Evolutionary conservation across 2,888 invertebrate species (phyloP), one percentile per base, ranked within the genome.

Genomic region (Digitonthophagus gazella): DNA sequence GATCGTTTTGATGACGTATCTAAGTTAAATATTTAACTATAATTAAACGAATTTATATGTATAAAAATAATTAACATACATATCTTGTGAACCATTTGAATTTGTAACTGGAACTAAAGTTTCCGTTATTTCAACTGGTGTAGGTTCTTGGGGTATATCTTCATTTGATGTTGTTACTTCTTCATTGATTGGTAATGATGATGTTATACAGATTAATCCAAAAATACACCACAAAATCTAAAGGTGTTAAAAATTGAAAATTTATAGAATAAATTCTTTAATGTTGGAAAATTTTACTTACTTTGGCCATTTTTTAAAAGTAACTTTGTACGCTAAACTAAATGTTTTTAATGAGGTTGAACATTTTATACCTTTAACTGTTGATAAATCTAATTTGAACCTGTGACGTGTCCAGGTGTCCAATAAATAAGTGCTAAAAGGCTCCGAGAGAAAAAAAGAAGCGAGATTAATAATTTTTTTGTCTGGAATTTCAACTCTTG

Each of bases 1-100:
- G 3, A 87, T 82, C 0, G 87, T 86, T 75, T 84, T 86, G 68
- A 88, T 85, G 11, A 88, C 84, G 72, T 86, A 87, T 71, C 87
- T 88, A 71, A 4, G 76, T 76, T 15, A 22, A 54, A 18, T 2
- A 61, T 4, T 11, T 8, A 44, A 2, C 28, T n/a, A n/a, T n/a
- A 44, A 44, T 2, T 2, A 28, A 67, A 16, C 15, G 5, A 44
- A 16, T 55, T 65, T 15, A 44, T 16, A 15, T 18, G 1, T 44
- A 16, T n/a, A 28, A 20, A 57, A 66, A 22, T 22, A 8, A 22
- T 63, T n/a, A 14, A 22, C 11, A 8, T 44, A 44, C 28, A 44
- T 11, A 44, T 44, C 28, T 44, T 44, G 6, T 8, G 28, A 44
- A 8, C 28, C 28, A 44, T 44, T 61, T n/a, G 58, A n/a, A n/a